A percentile compares a stretch with the other conserved stretches of the same genome.
Evolutionary conservation across 2,113 vertebrate species (phyloP).

Genomic region (Apteryx mantelli): DNA sequence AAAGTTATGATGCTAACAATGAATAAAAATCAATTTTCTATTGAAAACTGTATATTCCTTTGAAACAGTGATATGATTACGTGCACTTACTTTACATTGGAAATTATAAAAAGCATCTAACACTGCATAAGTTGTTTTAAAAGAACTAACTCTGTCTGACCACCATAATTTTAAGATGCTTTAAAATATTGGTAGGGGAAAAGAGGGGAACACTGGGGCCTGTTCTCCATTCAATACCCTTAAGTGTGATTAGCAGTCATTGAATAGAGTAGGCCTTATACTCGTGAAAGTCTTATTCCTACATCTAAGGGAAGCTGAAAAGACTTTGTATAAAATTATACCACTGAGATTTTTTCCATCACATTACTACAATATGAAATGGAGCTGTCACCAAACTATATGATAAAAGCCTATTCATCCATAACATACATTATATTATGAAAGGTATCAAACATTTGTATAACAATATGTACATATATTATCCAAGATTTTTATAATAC

Average conservation of each 20-base stretch:
- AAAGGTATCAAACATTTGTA: not conserved
- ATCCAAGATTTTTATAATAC: not conserved
- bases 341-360: not conserved
- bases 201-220: not conserved
- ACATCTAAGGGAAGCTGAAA: not conserved
- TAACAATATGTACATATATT: not conserved
- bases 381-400: not conserved
- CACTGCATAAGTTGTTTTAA: not conserved
- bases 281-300: not conserved
- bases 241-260: not conserved
- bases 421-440: not conserved
- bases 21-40: not conserved
- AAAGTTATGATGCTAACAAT: not conserved
- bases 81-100: not conserved
- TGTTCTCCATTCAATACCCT: not conserved
- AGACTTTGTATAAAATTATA: not conserved
- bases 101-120: not conserved
- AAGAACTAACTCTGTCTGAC: not conserved
- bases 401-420: not conserved
- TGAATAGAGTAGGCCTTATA: not conserved
- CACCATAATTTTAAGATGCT: not conserved
- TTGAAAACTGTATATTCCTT: not conserved
- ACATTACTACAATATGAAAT: not conserved
- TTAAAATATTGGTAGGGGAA: not conserved
- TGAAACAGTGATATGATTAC: not conserved